Conservation (phyloP, 2,888 invertebrate genomes). For the Dasypogon diadema region DNA sequence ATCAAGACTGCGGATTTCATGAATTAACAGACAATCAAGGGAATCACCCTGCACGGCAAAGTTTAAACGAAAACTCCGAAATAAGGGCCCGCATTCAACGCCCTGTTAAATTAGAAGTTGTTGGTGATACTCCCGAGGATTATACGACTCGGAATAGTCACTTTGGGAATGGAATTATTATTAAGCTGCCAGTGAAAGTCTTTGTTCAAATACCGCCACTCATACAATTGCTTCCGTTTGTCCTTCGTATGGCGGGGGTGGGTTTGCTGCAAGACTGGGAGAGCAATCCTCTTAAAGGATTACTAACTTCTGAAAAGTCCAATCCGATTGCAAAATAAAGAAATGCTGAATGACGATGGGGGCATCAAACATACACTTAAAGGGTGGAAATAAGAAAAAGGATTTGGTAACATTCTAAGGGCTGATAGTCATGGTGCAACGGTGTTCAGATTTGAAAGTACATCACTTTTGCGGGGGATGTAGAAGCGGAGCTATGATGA, state of each 20-base stretch:
- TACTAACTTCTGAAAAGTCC: conserved; percentile 56
- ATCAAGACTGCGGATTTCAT: background rate
- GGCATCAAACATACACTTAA: conserved; percentile 22
- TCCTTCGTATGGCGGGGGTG: background rate
- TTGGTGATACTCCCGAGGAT: conserved; percentile 16
- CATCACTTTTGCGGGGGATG: background rate
- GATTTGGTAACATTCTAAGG: conserved; percentile 19
- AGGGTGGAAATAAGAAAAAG: conserved; percentile 18
- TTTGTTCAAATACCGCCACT: conserved; percentile 51
- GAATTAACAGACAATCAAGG: background rate
- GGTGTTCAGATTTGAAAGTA: background rate
- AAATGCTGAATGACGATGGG: conserved; percentile 40
- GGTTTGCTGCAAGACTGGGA: conserved; percentile 7
- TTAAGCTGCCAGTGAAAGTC: conserved; percentile 54
- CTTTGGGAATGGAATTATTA: conserved; percentile 54
- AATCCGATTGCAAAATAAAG: conserved; percentile 56
- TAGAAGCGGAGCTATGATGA: background rate
- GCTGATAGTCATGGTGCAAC: background rate
- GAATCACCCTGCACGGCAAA: conserved; percentile 61
- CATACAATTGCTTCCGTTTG: conserved; percentile 13
- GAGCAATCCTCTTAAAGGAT: conserved; percentile 56
- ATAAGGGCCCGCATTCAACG: background rate
- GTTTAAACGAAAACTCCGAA: conserved; percentile 60
- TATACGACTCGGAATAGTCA: conserved; percentile 51
- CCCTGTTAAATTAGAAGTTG: conserved; percentile 25